phyloP scores from a whole-genome alignment of 35 echinoderm and acorn worm species.

The Heliocidaris erythrogramma region DNA sequence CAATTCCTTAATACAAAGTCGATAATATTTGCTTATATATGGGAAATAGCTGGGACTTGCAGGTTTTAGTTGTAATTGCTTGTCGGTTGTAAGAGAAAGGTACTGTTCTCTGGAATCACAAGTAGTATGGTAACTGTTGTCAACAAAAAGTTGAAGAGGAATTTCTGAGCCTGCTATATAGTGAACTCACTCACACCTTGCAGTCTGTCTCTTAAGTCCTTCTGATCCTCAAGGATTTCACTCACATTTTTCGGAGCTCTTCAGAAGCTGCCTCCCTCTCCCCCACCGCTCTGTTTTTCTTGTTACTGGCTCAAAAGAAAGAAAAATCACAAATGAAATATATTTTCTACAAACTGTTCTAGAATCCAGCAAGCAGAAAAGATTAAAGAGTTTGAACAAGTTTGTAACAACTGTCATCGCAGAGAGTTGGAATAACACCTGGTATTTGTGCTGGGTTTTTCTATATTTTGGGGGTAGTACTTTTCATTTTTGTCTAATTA shows the following conservation, averaged over 20 bases:
- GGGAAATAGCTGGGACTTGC: no score
- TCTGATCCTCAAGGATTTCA: slow-evolving; percentile 1
- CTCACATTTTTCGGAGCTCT: slow-evolving; percentile 16
- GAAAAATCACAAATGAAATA: not conserved
- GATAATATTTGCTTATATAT: no score
- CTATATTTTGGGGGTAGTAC: not conserved
- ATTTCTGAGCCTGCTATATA: not conserved
- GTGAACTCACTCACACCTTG: not conserved
- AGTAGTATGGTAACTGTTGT: not conserved
- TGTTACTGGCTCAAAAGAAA: not conserved
- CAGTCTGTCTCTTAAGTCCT: slow-evolving; percentile 21
- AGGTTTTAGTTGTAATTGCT: no score
- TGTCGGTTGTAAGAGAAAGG: not conserved
- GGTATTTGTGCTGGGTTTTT: not conserved
- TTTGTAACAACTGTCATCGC: not conserved
- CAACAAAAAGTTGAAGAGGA: not conserved
- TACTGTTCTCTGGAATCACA: not conserved
- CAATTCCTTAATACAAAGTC: no score
- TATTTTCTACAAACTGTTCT: slow-evolving; percentile 3
- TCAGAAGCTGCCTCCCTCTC: not conserved
- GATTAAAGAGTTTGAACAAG: slow-evolving; percentile 11
- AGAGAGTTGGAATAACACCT: not conserved
- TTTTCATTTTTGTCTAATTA: not conserved
- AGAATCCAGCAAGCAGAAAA: not conserved
- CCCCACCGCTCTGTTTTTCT: not conserved